Evolutionary conservation across 2,888 invertebrate species (phyloP).

Genomic region (Actias luna): DNA sequence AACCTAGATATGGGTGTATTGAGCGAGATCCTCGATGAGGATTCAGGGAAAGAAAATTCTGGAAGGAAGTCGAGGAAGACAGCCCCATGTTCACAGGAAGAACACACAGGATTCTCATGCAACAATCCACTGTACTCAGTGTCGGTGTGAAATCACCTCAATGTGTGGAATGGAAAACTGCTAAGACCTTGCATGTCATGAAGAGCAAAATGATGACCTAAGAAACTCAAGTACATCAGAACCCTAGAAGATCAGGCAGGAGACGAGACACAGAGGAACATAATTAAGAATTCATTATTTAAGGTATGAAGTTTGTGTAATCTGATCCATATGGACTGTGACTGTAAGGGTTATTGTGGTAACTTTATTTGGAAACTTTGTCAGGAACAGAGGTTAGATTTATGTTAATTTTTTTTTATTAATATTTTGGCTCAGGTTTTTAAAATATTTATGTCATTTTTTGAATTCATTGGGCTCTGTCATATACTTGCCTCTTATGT

Average conservation of each 20-base stretch:
- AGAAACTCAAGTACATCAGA: slow-evolving; percentile 24
- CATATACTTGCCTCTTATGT: too few relatives aligned
- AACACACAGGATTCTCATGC: slow-evolving; percentile 42
- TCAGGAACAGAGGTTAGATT: too few relatives aligned
- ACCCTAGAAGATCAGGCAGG: slow-evolving; percentile 36
- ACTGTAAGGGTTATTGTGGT: too few relatives aligned
- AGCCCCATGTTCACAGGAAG: slow-evolving; percentile 53
- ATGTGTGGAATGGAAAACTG: slow-evolving; percentile 24
- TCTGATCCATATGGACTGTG: not conserved
- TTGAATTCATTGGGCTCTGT: too few relatives aligned
- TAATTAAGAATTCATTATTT: not conserved
- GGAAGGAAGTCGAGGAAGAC: slow-evolving; percentile 38
- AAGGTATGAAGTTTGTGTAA: not conserved
- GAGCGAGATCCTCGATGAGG: slow-evolving; percentile 36
- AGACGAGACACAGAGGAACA: slow-evolving; percentile 30
- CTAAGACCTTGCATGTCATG: slow-evolving; percentile 39
- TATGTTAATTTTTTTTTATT: too few relatives aligned
- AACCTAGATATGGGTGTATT: slow-evolving; percentile 15
- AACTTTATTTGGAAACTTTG: too few relatives aligned
- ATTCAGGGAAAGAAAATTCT: slow-evolving; percentile 42
- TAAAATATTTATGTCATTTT: too few relatives aligned
- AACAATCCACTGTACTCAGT: not conserved
- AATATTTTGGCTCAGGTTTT: too few relatives aligned
- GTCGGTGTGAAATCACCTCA: not conserved
- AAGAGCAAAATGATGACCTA: slow-evolving; percentile 32